Base-by-base conservation (phyloP, 2,797 vertebrate species). In the Cheirogaleus major region DNA sequence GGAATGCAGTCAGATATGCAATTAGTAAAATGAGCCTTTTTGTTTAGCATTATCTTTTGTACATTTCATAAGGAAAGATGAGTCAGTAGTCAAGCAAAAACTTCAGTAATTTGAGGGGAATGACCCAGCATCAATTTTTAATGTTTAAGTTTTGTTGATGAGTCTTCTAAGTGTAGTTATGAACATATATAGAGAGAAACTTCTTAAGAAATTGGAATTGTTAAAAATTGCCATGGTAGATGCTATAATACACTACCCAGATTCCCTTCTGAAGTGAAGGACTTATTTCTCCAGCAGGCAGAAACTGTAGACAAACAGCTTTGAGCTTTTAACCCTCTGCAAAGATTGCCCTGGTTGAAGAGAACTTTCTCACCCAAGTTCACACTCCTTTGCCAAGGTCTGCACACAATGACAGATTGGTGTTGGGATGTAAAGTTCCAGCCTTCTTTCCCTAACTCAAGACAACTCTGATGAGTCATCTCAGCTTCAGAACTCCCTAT, bases 11-110 rank as follows among this genome's bases (percentile, higher is more conserved):
- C n/a, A 87, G 65, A 69, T 3, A 32, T 27, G 15, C 81, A 88
- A 75, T 91, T 87, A 95, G 52, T 63, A 45, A 48, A 92, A 89
- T 57, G 12, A 1, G 12, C 3, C 3, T 76, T 93, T 94, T 52
- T 80, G 12, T 67, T 72, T 76, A 17, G 9, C 17, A 65, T 59
- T 83, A 17, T 13, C 7, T 17, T 61, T 35, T 43, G 4, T 23
- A 18, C 4, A 86, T 63, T 22, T 87, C 13, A 57, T 13, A 73
- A 57, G 15, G 13, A 59, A 80, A 70, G 41, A 57, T 43, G 20
- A 82, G 9, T 43, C 67, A 8, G 55, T 57, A 57, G 55, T n/a
- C 38, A 25, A 48, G 61, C 3, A 67, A 41, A 91, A 90, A 84
- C 81, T 81, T 38, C 38, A 90, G 7, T 11, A 17, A 57, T 5